Conservation (phyloP, 2,113 vertebrate genomes). For the Mionectes macconnelli region DNA sequence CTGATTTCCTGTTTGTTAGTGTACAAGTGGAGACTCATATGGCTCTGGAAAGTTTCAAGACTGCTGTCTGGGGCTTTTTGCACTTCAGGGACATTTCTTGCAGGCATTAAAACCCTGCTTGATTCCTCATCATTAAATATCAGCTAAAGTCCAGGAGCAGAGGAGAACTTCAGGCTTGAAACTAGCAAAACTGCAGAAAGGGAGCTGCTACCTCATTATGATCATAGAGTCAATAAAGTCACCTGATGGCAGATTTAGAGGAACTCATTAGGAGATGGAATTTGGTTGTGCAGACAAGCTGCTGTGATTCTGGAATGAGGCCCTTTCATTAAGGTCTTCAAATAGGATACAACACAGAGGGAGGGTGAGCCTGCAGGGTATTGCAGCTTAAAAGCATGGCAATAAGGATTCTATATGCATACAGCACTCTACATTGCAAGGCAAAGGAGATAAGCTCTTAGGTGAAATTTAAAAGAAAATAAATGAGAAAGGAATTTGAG, state of each 20-base stretch:
- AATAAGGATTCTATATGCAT: conserved; percentile 33
- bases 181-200: conserved; percentile 57
- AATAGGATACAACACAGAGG: conserved; percentile 54
- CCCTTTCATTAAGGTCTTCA: conserved; percentile 73
- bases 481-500: conserved; percentile 5
- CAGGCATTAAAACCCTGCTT: conserved; percentile 52
- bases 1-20: conserved; percentile 69
- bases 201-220: conserved; percentile 75
- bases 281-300: conserved; percentile 63
- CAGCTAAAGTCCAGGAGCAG: conserved; percentile 30
- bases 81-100: conserved; percentile 52
- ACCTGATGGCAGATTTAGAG: conserved; percentile 80
- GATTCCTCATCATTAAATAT: conserved; percentile 66
- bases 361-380: conserved; percentile 37
- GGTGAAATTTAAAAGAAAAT: conserved; percentile 22
- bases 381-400: conserved; percentile 4
- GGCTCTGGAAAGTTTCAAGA: conserved; percentile 67
- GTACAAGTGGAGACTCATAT: conserved; percentile 39
- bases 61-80: conserved; percentile 18
- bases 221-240: conserved; percentile 77
- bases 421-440: neutral
- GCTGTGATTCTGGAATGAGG: conserved; percentile 59
- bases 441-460: neutral
- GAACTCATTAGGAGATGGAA: conserved; percentile 76
- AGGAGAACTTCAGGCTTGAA: neutral